Evolutionary conservation across 2,113 vertebrate genomes (phyloP).

Genomic region (Cinclus mexicanus): DNA sequence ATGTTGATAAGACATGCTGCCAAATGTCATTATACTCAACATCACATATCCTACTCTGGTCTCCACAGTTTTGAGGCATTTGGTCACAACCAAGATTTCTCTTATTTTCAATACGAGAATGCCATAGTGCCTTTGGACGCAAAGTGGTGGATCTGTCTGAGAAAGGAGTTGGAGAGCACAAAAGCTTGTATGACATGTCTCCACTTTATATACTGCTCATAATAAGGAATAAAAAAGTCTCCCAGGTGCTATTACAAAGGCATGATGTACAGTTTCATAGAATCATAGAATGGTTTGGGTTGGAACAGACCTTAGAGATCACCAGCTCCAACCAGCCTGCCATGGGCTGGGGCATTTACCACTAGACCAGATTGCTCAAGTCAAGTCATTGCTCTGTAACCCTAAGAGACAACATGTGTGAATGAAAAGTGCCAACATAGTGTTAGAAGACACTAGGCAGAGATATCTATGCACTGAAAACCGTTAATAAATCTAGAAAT

Average conservation of each 20-base stretch:
- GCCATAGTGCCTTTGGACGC: background rate
- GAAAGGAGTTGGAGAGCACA: background rate
- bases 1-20: background rate
- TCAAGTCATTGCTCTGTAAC: fast-evolving
- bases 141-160: background rate
- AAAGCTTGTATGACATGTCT: background rate
- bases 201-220: background rate
- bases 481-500: background rate
- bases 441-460: background rate
- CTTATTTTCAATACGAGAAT: background rate
- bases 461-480: background rate
- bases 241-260: background rate
- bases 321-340: background rate
- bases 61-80: background rate
- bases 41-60: background rate
- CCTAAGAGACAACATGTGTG: background rate
- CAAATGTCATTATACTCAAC: background rate
- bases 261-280: background rate
- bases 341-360: background rate
- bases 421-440: background rate
- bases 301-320: background rate
- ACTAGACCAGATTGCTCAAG: background rate
- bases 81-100: background rate
- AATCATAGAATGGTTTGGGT: background rate
- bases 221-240: background rate